Evolutionary conservation across 2,113 vertebrate species (phyloP).

Genomic region (Pycnonotus jocosus): DNA sequence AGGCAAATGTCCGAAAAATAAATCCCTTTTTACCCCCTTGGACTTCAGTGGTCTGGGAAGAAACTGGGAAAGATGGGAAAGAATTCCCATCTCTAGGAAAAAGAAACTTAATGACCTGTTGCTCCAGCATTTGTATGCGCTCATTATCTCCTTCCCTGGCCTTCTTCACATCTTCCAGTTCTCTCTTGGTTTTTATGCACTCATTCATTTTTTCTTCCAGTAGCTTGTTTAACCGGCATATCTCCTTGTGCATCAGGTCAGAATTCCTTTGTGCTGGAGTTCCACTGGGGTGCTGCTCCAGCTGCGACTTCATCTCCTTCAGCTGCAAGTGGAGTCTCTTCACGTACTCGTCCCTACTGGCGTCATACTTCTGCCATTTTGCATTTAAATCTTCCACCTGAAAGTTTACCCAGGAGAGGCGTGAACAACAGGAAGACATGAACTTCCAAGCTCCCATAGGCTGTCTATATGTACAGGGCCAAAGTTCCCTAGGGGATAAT

Average conservation of each 20-base stretch:
- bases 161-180: slow-evolving; percentile 62
- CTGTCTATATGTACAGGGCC: not conserved
- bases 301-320: slow-evolving; percentile 56
- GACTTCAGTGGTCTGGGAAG: not conserved
- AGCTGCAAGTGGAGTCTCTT: slow-evolving; percentile 79
- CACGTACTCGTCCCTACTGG: slow-evolving; percentile 87
- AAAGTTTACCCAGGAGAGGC: not conserved
- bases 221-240: slow-evolving; percentile 81
- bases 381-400: slow-evolving; percentile 91
- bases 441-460: not conserved
- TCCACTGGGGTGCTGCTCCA: not conserved
- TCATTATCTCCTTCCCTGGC: slow-evolving; percentile 65
- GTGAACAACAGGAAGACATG: not conserved
- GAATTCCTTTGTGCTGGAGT: not conserved
- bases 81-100: not conserved
- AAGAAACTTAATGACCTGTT: slow-evolving; percentile 79
- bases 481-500: not conserved
- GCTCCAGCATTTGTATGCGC: slow-evolving; percentile 85
- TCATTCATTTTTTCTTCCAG: slow-evolving; percentile 82
- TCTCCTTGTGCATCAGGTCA: slow-evolving; percentile 81
- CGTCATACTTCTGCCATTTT: slow-evolving; percentile 92
- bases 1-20: not conserved
- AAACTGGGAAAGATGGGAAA: not conserved
- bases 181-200: slow-evolving; percentile 57
- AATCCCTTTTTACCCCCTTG: not conserved